Evolutionary conservation across 1,140 invertebrate species (phyloP).

Genomic region (Drosophila cardini): DNA sequence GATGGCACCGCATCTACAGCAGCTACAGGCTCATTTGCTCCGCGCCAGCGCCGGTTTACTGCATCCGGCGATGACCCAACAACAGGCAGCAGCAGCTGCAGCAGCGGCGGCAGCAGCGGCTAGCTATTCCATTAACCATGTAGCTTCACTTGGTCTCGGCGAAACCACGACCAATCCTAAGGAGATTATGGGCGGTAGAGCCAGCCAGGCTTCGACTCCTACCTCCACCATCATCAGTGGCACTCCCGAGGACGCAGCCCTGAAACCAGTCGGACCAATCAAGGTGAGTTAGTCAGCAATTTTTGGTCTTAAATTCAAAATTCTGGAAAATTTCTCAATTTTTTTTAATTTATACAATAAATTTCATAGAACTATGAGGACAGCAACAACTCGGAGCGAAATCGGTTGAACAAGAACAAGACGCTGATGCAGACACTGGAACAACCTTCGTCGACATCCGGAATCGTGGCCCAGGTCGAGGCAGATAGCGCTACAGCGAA

Average conservation of each 20-base stretch:
- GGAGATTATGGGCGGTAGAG: slow-evolving; percentile 27
- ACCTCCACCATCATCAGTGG: slow-evolving; percentile 17
- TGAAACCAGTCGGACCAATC: not conserved
- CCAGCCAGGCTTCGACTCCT: slow-evolving; percentile 46
- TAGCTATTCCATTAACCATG: slow-evolving; percentile 85
- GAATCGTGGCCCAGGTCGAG: slow-evolving; percentile 74
- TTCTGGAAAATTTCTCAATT: too few relatives aligned
- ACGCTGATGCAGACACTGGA: slow-evolving; percentile 26
- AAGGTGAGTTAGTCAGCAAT: slow-evolving; percentile 11
- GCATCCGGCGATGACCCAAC: slow-evolving; percentile 85
- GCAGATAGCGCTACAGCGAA: slow-evolving; percentile 79
- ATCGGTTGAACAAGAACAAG: slow-evolving; percentile 37
- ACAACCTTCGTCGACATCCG: slow-evolving; percentile 72
- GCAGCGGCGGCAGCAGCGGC: slow-evolving; percentile 83
- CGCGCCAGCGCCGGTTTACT: slow-evolving; percentile 87
- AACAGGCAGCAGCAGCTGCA: slow-evolving; percentile 71
- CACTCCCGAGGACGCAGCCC: slow-evolving; percentile 30
- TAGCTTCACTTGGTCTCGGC: slow-evolving; percentile 40
- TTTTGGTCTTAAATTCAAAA: too few relatives aligned
- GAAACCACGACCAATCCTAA: slow-evolving; percentile 47
- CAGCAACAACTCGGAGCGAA: not conserved
- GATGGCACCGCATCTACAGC: slow-evolving; percentile 89
- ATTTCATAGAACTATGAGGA: slow-evolving; percentile 36
- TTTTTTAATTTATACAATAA: not conserved
- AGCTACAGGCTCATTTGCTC: slow-evolving; percentile 91